Conservation (phyloP, 1,140 invertebrate species). For the Forficula auricularia region DNA sequence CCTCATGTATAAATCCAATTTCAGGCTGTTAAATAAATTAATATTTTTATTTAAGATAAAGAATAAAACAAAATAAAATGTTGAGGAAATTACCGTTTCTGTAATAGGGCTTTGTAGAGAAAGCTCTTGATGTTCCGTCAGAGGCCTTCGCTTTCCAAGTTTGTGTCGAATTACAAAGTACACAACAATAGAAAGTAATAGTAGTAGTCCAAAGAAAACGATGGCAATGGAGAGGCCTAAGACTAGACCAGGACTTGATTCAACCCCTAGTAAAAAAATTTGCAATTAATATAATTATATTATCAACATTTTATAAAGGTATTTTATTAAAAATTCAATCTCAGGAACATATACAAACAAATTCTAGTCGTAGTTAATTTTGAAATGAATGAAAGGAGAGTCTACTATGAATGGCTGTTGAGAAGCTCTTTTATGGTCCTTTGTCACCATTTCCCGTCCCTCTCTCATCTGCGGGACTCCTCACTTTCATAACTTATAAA, state of each 20-base stretch:
- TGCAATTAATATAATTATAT: too few species aligned
- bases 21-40: conserved; percentile 34
- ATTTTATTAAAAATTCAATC: too few species aligned
- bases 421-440: too few species aligned
- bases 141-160: conserved; percentile 27
- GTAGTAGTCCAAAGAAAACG: conserved; percentile 34
- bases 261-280: conserved; percentile 17
- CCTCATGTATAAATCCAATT: conserved; percentile 32
- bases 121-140: conserved; percentile 44
- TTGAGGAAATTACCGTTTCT: conserved; percentile 27
- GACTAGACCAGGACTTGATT: conserved; percentile 21
- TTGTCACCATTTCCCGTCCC: too few species aligned
- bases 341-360: too few species aligned
- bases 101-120: conserved; percentile 44
- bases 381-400: too few species aligned
- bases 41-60: conserved; percentile 22
- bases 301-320: too few species aligned
- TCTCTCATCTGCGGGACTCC: too few species aligned
- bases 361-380: too few species aligned
- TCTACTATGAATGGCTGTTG: too few species aligned
- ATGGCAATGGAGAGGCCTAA: conserved; percentile 39
- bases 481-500: too few species aligned
- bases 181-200: conserved; percentile 36
- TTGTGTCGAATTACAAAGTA: conserved; percentile 38
- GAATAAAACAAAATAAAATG: conserved; percentile 20